These are phyloP conservation scores for Balaeniceps rex DNA, from an alignment of 2,113 vertebrate genomes.

Conservation along the genomic window DNA sequence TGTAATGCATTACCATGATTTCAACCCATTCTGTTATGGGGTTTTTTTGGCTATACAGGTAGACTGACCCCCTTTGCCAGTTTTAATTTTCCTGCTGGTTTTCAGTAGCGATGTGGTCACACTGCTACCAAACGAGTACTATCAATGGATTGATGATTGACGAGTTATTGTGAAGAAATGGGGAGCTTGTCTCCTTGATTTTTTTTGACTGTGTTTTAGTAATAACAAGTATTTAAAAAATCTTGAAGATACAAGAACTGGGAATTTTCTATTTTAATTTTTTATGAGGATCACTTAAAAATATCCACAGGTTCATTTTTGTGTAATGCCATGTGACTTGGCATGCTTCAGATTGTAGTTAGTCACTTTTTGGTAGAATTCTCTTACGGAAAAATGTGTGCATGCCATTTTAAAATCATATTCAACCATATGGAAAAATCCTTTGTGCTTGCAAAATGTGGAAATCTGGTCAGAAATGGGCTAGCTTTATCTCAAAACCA, in stretches of 20 bases:
- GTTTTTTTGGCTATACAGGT: background rate
- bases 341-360: background rate
- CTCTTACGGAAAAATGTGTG: background rate
- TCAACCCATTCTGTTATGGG: background rate
- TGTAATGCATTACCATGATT: background rate
- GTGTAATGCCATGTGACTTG: background rate
- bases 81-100: conserved; percentile 1
- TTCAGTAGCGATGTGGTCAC: background rate
- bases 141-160: background rate
- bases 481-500: background rate
- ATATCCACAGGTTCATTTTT: conserved; percentile 9
- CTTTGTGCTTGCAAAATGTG: conserved; percentile 15
- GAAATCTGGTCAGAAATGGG: conserved; percentile 18
- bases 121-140: background rate
- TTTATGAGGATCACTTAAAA: background rate
- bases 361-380: conserved; percentile 39
- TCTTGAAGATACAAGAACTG: background rate
- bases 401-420: conserved; percentile 7
- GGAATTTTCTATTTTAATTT: background rate
- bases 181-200: background rate
- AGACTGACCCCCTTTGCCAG: background rate
- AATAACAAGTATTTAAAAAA: background rate
- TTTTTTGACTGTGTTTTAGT: background rate
- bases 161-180: background rate
- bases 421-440: conserved; percentile 14